Evolutionary conservation across 2,797 vertebrate genomes (phyloP).

Genomic region (Argya squamiceps): DNA sequence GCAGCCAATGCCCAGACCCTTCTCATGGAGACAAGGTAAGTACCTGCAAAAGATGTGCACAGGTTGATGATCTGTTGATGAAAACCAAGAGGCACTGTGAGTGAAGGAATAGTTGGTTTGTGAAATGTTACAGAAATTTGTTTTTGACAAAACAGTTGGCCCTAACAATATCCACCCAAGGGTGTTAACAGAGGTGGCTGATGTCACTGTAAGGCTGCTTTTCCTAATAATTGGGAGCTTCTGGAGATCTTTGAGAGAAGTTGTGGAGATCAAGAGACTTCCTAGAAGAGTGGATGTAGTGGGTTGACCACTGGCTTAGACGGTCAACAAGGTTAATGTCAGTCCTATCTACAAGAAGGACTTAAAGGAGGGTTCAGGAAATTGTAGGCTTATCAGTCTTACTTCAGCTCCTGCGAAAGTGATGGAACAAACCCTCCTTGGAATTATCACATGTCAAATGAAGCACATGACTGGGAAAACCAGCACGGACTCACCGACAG

Average conservation of each 20-base stretch:
- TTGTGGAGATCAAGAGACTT: background rate
- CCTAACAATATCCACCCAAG: background rate
- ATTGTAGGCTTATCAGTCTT: background rate
- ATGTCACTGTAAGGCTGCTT: background rate
- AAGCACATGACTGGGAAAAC: background rate
- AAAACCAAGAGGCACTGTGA: background rate
- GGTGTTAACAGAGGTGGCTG: no score
- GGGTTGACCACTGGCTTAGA: fast-evolving
- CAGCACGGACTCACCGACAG: background rate
- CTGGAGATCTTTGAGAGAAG: background rate
- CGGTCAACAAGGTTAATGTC: background rate
- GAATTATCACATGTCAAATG: background rate
- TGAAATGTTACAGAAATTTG: background rate
- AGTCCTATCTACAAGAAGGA: no score
- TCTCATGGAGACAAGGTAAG: background rate
- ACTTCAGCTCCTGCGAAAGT: background rate
- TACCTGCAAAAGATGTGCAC: background rate
- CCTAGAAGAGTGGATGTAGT: background rate
- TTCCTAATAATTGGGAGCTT: background rate
- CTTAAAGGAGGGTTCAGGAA: background rate
- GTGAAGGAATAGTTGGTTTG: background rate
- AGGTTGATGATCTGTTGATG: background rate
- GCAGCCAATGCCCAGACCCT: background rate
- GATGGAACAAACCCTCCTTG: background rate
- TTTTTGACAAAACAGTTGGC: background rate